phyloP scores from a whole-genome alignment of 2,888 invertebrate species.

The Danaus chrysippus region DNA sequence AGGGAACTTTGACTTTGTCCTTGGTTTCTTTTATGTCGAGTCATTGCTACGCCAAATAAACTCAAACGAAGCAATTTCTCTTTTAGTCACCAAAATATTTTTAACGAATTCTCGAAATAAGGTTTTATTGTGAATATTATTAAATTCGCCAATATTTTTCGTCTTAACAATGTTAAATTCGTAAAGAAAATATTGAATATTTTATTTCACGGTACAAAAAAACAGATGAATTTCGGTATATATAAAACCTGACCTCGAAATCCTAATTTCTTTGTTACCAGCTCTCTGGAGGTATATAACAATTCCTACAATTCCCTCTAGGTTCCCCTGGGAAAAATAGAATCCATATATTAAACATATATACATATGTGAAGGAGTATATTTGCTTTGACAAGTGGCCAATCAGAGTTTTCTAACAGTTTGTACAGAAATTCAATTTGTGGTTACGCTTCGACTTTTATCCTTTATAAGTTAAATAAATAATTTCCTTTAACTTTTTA shows the following conservation, averaged over 20 bases:
- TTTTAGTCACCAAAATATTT: no score
- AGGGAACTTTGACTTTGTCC: no score
- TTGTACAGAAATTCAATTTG: constrained; percentile 30
- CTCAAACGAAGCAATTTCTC: no score
- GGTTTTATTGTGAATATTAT: no score
- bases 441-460: constrained; percentile 14
- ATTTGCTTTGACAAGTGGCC: constrained; percentile 37
- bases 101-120: no score
- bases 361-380: constrained; percentile 42
- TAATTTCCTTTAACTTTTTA: not conserved
- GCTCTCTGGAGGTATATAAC: constrained; percentile 18
- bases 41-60: no score
- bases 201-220: not conserved
- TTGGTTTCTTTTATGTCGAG: no score
- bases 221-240: constrained; percentile 14
- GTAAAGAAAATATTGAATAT: no score
- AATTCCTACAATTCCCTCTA: constrained; percentile 13
- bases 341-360: constrained; percentile 48
- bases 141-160: no score
- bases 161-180: no score
- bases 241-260: constrained; percentile 19
- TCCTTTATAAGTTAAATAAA: constrained; percentile 4
- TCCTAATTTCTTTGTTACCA: constrained; percentile 19
- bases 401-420: constrained; percentile 14
- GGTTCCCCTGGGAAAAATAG: constrained; percentile 35